Evolutionary conservation across 2,113 vertebrate genomes (phyloP).

Genomic region (Zosterops borbonicus): DNA sequence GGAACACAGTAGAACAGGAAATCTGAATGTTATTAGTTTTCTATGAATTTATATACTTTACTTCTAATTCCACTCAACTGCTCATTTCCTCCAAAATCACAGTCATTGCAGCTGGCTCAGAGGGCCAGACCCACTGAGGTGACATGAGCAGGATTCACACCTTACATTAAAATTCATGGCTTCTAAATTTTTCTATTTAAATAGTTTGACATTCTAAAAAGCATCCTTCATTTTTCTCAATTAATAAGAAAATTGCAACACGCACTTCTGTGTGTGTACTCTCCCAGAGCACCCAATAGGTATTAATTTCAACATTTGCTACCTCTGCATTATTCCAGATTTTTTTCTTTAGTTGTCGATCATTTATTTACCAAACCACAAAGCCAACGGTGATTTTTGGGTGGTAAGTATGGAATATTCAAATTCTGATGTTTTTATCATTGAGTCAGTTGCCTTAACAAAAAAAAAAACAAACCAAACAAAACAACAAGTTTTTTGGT

Average conservation of each 20-base stretch:
- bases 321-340: not conserved
- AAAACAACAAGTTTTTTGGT: not conserved
- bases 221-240: not conserved
- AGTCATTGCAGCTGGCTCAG: not conserved
- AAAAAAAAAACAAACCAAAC: not conserved
- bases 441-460: not conserved
- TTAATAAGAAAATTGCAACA: not conserved
- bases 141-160: not conserved
- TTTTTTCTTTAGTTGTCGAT: not conserved
- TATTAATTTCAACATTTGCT: not conserved
- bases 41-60: slow-evolving; percentile 3
- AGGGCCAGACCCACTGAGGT: not conserved
- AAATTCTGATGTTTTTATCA: not conserved
- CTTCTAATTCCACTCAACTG: not conserved
- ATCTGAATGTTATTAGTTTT: slow-evolving; percentile 20
- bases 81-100: not conserved
- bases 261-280: not conserved
- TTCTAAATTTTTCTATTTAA: not conserved
- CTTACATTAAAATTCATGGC: not conserved
- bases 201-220: not conserved
- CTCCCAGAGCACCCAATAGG: not conserved
- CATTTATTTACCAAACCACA: not conserved
- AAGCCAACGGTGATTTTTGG: not conserved
- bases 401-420: not conserved
- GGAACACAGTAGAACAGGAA: slow-evolving; percentile 18